Percentiles rank a stretch among this genome's conserved stretches.
Evolutionary conservation across 30 jellyfish, hydroid and myxozoan genomes (phyloP).

Genomic region (Catostylus mosaicus): DNA sequence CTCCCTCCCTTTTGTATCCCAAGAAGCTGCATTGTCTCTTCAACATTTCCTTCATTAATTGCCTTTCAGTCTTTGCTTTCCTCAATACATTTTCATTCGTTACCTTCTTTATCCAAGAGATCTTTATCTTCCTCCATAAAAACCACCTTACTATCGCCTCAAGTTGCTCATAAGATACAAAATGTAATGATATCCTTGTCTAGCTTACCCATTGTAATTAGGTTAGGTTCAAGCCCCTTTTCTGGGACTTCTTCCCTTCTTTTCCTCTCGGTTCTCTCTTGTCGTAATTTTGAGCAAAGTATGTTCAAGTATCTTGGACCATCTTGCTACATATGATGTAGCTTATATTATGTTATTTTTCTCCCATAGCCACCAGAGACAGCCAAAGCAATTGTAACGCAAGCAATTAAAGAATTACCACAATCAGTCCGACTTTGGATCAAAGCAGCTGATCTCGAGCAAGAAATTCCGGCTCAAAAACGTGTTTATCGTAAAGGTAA

Average conservation of each 20-base stretch:
- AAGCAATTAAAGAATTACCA: conserved; percentile 89
- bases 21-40: conserved; percentile 43
- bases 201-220: too few relatives aligned
- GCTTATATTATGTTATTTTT: background rate
- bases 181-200: too few relatives aligned
- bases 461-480: conserved; percentile 85
- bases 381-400: conserved; percentile 90
- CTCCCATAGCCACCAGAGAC: conserved; percentile 80
- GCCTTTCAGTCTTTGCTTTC: conserved; percentile 50
- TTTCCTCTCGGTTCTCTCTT: too few relatives aligned
- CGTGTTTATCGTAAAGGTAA: conserved; percentile 93
- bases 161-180: too few relatives aligned
- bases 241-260: too few relatives aligned
- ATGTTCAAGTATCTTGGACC: background rate
- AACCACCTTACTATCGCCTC: conserved; percentile 28
- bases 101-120: conserved; percentile 44
- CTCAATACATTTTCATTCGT: conserved; percentile 30
- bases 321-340: background rate
- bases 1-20: conserved; percentile 32
- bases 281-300: too few relatives aligned
- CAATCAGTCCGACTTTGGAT: conserved; percentile 98
- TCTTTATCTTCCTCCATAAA: conserved; percentile 29
- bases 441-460: conserved; percentile 95
- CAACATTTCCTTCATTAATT: conserved; percentile 32
- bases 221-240: too few relatives aligned